Evolutionary conservation across 2,113 vertebrate genomes (phyloP).

Genomic region (Thomomys bottae): DNA sequence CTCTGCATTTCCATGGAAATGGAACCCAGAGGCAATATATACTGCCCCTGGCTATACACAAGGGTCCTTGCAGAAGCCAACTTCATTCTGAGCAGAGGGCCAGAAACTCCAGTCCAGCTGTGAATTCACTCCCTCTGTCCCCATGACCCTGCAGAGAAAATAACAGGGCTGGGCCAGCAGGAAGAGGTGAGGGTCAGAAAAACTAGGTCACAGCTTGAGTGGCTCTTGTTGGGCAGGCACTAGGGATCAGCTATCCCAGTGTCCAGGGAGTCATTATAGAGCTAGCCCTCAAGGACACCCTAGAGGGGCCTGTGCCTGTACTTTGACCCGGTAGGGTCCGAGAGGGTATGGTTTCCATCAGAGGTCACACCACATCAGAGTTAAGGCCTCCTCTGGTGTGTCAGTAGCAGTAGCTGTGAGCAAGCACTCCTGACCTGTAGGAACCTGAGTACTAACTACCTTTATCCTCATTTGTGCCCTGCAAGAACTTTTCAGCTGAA

Average conservation of each 20-base stretch:
- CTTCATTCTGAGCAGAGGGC: too few relatives aligned
- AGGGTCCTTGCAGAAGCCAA: too few relatives aligned
- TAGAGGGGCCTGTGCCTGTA: not conserved
- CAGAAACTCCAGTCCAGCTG: not conserved
- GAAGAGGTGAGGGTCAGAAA: not conserved
- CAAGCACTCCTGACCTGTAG: accelerated
- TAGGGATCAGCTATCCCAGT: not conserved
- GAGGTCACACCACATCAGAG: not conserved
- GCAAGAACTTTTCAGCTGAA: not conserved
- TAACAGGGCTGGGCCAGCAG: not conserved
- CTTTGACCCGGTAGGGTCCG: not conserved
- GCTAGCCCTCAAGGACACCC: accelerated
- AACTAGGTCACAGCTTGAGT: constrained; percentile 52
- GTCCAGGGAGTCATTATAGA: constrained; percentile 29
- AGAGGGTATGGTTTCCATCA: not conserved
- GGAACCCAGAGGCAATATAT: not conserved
- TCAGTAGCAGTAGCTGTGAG: accelerated
- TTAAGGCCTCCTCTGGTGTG: accelerated
- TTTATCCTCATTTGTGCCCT: not conserved
- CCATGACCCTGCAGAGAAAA: not conserved
- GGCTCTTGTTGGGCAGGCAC: not conserved
- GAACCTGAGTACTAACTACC: not conserved
- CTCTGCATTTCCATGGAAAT: too few relatives aligned
- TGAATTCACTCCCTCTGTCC: accelerated
- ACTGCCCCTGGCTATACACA: not conserved